Conservation (phyloP, 2,888 invertebrate species). For the Xanthorhoe designata region DNA sequence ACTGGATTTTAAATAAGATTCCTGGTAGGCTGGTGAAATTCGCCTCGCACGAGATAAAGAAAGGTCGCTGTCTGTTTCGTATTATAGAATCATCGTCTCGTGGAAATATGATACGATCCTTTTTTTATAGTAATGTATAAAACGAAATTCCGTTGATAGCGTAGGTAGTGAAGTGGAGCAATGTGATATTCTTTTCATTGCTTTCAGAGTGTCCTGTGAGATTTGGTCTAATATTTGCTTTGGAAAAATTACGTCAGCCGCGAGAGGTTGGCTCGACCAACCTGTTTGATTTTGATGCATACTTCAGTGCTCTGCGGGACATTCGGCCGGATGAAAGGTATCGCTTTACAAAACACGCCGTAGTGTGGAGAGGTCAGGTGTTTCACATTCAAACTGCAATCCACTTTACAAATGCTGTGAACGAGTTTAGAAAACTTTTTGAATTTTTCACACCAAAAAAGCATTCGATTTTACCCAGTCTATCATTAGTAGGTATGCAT, state of each 20-base stretch:
- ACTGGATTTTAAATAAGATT: constrained; percentile 86
- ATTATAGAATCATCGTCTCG: constrained; percentile 73
- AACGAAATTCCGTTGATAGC: constrained; percentile 59
- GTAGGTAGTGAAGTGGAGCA: constrained; percentile 57
- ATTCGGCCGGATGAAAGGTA: constrained; percentile 60
- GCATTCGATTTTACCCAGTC: neutral
- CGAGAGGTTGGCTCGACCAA: constrained; percentile 64
- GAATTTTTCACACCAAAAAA: neutral
- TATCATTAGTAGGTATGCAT: neutral
- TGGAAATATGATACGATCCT: constrained; percentile 73
- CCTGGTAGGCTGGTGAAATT: constrained; percentile 78
- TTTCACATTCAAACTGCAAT: constrained; percentile 26
- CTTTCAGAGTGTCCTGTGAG: constrained; percentile 69
- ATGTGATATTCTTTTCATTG: constrained; percentile 73
- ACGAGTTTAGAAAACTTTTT: neutral
- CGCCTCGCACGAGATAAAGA: constrained; percentile 81
- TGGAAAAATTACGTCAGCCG: constrained; percentile 76
- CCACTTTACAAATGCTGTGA: constrained; percentile 1
- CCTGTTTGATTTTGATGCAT: constrained; percentile 84
- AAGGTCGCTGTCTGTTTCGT: constrained; percentile 80
- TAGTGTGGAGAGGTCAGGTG: constrained; percentile 36
- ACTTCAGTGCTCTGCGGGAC: constrained; percentile 67
- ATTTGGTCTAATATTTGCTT: constrained; percentile 79
- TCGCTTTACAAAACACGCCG: constrained; percentile 38
- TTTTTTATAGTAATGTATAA: constrained; percentile 71